These are phyloP conservation scores for Halichoeres trimaculatus DNA, from an alignment of 2,113 vertebrate genomes.

Conservation along the genomic window DNA sequence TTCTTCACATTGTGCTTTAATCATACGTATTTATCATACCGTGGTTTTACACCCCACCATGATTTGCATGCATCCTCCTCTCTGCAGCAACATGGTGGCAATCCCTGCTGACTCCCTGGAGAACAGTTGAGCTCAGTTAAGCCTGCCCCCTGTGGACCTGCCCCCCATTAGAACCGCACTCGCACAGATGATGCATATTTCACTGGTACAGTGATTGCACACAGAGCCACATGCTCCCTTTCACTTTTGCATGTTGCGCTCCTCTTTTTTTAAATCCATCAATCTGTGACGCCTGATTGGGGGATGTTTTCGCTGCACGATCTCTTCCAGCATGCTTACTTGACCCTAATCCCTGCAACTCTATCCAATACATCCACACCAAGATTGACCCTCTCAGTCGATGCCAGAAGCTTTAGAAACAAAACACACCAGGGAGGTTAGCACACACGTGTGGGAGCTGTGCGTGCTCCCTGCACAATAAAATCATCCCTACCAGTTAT, in stretches of 20 bases:
- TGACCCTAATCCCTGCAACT: constrained; percentile 64
- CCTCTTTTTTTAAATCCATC: background rate
- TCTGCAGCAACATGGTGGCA: background rate
- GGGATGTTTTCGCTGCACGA: background rate
- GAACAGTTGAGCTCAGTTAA: constrained; percentile 29
- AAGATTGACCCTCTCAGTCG: constrained; percentile 19
- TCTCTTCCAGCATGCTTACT: constrained; percentile 15
- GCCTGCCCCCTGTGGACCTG: constrained; percentile 17
- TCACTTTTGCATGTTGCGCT: background rate
- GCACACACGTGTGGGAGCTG: background rate
- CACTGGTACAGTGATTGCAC: background rate
- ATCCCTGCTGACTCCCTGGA: constrained; percentile 10
- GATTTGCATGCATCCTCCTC: background rate
- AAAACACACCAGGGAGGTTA: background rate
- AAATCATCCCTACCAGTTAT: constrained; percentile 31
- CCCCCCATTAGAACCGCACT: background rate
- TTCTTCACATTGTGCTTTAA: background rate
- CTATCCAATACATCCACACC: constrained; percentile 11
- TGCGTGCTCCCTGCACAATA: background rate
- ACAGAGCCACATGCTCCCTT: constrained; percentile 7
- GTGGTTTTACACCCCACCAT: background rate
- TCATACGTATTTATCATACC: background rate
- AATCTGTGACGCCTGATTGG: background rate
- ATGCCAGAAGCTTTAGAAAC: no score
- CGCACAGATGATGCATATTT: constrained; percentile 11